Conservation (phyloP, 2,888 invertebrate species). For the Tiliacea aurago region DNA sequence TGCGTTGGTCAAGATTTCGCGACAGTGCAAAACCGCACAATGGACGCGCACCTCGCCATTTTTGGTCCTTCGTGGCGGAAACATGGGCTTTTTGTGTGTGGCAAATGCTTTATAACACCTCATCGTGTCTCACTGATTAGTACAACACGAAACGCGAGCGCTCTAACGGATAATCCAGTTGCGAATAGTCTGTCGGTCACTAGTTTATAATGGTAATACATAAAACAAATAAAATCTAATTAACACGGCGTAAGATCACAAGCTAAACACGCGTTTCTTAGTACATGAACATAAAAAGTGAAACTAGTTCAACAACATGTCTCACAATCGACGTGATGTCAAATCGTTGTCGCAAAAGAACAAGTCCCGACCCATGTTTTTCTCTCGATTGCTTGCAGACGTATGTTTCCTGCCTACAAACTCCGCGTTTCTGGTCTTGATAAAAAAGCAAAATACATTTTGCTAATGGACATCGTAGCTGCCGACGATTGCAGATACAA, state of each 20-base stretch:
- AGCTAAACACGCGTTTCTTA: constrained; percentile 83
- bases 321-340: constrained; percentile 89
- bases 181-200: constrained; percentile 39
- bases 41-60: constrained; percentile 78
- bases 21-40: constrained; percentile 78
- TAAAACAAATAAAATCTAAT: constrained; percentile 75
- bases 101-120: constrained; percentile 83
- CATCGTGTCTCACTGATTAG: constrained; percentile 72
- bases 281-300: constrained; percentile 80
- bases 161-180: constrained; percentile 25
- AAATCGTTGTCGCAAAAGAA: constrained; percentile 88
- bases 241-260: constrained; percentile 86
- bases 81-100: constrained; percentile 78
- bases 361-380: constrained; percentile 89
- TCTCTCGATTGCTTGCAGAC: constrained; percentile 94
- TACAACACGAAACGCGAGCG: constrained; percentile 24
- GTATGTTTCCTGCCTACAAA: constrained; percentile 99
- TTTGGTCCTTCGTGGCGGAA: constrained; percentile 81
- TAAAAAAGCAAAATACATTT: constrained; percentile 99
- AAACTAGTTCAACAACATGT: constrained; percentile 86
- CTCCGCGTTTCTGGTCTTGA: constrained; percentile 98
- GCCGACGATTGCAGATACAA: constrained; percentile 99
- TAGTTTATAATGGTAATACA: constrained; percentile 54
- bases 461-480: constrained; percentile 99
- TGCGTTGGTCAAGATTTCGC: constrained; percentile 71